These are phyloP conservation scores for Triplophysa rosa DNA, from an alignment of 2,113 vertebrate species.

Conservation along the genomic window DNA sequence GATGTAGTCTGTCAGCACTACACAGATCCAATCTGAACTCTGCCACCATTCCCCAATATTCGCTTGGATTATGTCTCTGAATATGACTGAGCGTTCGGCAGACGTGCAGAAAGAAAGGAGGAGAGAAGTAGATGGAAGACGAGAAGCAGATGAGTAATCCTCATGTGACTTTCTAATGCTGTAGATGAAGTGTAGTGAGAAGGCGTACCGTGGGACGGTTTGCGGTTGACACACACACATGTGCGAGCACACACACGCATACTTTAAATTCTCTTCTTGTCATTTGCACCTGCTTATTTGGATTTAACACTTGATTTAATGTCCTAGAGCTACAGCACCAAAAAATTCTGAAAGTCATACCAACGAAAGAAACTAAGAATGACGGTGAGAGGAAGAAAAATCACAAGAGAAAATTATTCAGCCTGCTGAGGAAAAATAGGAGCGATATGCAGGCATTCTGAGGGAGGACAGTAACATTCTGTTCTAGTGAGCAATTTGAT, in stretches of 20 bases:
- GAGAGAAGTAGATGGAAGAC: constrained; percentile 27
- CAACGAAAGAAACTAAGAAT: constrained; percentile 8
- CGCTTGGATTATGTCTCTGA: constrained; percentile 57
- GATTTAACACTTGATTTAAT: constrained; percentile 46
- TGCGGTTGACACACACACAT: constrained; percentile 20
- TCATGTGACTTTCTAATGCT: constrained; percentile 38
- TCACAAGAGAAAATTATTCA: constrained; percentile 16
- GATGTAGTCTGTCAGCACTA: constrained; percentile 69
- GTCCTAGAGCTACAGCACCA: constrained; percentile 37
- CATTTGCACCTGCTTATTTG: constrained; percentile 45
- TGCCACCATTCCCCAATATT: constrained; percentile 55
- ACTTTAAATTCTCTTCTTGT: constrained; percentile 40
- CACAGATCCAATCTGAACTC: constrained; percentile 66
- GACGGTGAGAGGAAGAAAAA: constrained; percentile 15
- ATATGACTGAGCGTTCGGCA: constrained; percentile 44
- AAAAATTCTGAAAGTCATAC: constrained; percentile 14
- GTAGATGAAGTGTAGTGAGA: constrained; percentile 33
- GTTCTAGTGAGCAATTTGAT: constrained; percentile 52
- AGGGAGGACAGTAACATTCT: constrained; percentile 50
- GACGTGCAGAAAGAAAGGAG: constrained; percentile 26
- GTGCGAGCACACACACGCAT: constrained; percentile 22
- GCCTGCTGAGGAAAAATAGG: constrained; percentile 22
- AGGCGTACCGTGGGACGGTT: constrained; percentile 35
- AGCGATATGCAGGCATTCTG: constrained; percentile 1
- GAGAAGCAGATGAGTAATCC: constrained; percentile 39